These are phyloP conservation scores for Campoletis raptor DNA, from an alignment of 2,888 invertebrate genomes.

Conservation along the genomic window DNA sequence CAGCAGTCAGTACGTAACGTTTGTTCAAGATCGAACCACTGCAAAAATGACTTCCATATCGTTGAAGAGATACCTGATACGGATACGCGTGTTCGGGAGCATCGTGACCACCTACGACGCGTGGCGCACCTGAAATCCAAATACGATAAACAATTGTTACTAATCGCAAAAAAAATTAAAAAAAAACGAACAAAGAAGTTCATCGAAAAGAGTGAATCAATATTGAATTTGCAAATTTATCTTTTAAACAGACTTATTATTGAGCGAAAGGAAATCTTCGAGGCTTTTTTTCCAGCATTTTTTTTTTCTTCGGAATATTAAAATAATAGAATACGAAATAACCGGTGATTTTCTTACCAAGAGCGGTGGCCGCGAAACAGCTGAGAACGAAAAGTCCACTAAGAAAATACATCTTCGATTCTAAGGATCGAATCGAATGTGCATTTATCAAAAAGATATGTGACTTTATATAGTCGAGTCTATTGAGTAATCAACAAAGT, in stretches of 20 bases:
- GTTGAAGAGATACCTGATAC: constrained; percentile 57
- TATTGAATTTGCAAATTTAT: not conserved
- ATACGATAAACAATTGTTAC: not conserved
- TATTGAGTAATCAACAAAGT: not conserved
- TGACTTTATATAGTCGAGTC: constrained; percentile 3
- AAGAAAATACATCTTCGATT: not conserved
- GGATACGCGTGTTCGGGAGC: constrained; percentile 63
- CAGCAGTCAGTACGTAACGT: constrained; percentile 65
- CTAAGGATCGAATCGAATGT: not conserved
- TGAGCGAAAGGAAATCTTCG: not conserved
- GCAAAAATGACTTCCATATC: constrained; percentile 42
- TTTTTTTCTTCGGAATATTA: too few species aligned
- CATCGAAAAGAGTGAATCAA: not conserved
- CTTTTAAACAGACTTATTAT: not conserved
- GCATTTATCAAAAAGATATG: not conserved
- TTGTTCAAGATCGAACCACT: constrained; percentile 63
- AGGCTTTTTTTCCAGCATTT: too few species aligned
- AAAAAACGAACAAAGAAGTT: not conserved
- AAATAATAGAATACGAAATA: not conserved
- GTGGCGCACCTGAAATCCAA: constrained; percentile 29
- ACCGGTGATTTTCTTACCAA: not conserved
- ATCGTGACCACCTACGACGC: constrained; percentile 60
- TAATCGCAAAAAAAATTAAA: not conserved
- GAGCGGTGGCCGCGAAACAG: not conserved
- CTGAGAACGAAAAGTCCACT: not conserved